Base-by-base conservation (phyloP, 1,140 invertebrate species). In the Limonius californicus region DNA sequence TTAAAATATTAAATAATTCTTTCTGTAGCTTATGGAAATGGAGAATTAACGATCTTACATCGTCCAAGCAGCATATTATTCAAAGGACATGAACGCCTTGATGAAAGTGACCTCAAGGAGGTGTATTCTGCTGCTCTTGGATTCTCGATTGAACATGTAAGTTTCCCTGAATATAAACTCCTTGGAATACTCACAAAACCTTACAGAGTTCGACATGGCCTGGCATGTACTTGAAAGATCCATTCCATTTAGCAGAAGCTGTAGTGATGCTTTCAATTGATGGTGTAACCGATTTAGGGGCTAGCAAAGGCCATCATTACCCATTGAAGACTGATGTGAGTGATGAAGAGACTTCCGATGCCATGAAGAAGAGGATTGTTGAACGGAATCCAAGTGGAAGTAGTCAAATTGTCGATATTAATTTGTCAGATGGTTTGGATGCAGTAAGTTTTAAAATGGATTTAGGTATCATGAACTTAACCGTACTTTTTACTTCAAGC, bases 241-340 rank as follows among this genome's bases (percentile, higher is more conserved):
- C 90, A 7, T 93, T 94, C 67, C 81, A 85, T 62, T 80, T 88
- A 59, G 88, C 91, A 20, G 87, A 91, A 77, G 89, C 88, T 30
- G 82, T 89, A 50, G 87, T 93, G 19, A 83, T 84, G 27, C 79
- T 94, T 27, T 84, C 84, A 32, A 80, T 94, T 39, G 86, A 89
- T 76, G 90, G 89, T 59, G 77, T 89, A 16, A 71, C 82, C 27
- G 79, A 78, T 55, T 78, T 85, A 32, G 80, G 74, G 58, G 69
- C 74, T 42, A 76, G 75, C 19, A 82, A 82, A 59, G 80, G 81
- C 1, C 82, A 83, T 70, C 77, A 75, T 53, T 89, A 77, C 68
- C 82, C 85, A 12, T 68, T 89, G 50, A 77, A 78, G 59, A 83
- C 83, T n/a, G 84, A 89, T 73, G 83, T 85, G 68, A 81, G 81